Evolutionary conservation across 2,888 invertebrate genomes (phyloP).

Genomic region (Zaprionus obscuricornis): DNA sequence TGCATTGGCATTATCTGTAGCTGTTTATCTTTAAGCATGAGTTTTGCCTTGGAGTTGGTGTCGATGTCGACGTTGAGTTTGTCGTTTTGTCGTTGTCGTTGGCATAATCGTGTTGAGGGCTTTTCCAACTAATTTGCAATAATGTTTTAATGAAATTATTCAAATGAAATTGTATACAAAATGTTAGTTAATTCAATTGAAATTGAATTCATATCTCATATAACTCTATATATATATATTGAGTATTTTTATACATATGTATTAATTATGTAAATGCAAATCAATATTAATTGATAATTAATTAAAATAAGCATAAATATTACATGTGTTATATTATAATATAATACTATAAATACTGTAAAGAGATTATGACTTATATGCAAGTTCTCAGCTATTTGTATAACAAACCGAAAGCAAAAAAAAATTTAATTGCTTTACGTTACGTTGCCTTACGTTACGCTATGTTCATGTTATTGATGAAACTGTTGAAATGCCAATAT

Average conservation of each 20-base stretch:
- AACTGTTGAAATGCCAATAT: constrained; percentile 30
- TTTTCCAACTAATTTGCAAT: constrained; percentile 64
- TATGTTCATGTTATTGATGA: too few species aligned
- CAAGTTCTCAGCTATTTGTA: too few species aligned
- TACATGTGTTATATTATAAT: constrained; percentile 48
- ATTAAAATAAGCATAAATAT: constrained; percentile 54
- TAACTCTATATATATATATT: too few species aligned
- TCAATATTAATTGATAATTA: constrained; percentile 68
- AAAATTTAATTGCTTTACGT: too few species aligned
- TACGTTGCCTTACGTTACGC: too few species aligned
- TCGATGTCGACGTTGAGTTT: too few species aligned
- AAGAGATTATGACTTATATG: too few species aligned
- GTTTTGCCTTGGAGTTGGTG: constrained; percentile 11
- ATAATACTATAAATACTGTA: too few species aligned
- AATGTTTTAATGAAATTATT: constrained; percentile 61
- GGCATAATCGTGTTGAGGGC: too few species aligned
- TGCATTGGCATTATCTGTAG: constrained; percentile 18
- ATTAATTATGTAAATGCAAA: constrained; percentile 65
- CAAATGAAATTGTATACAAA: constrained; percentile 54
- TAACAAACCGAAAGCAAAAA: too few species aligned
- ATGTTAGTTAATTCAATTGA: constrained; percentile 49
- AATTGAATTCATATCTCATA: constrained; percentile 51
- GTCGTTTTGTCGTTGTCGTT: too few species aligned
- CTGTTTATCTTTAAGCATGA: constrained; percentile 27
- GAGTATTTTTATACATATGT: too few species aligned